Percentiles rank a stretch among this genome's conserved stretches.
Evolutionary conservation across 2,888 invertebrate genomes (phyloP).

Genomic region (Agrotis ipsilon): DNA sequence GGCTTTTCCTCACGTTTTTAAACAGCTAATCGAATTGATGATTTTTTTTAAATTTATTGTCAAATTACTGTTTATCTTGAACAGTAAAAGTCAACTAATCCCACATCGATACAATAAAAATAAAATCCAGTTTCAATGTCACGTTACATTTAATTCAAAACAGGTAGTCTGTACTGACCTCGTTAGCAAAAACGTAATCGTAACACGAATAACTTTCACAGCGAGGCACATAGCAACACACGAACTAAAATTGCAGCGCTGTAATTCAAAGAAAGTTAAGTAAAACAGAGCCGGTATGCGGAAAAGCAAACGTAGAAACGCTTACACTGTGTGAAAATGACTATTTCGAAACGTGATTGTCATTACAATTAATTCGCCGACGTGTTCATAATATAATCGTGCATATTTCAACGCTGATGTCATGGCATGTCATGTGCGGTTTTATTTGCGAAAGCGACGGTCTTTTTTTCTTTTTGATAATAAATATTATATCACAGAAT

Average conservation of each 20-base stretch:
- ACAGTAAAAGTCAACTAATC: not conserved
- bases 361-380: constrained; percentile 69
- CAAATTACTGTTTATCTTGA: not conserved
- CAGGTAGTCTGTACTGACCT: constrained; percentile 58
- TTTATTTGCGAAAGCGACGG: constrained; percentile 63
- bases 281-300: constrained; percentile 58
- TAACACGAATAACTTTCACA: constrained; percentile 54
- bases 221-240: constrained; percentile 35
- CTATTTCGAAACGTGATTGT: constrained; percentile 77
- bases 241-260: constrained; percentile 53
- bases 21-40: not conserved
- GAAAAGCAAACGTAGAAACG: constrained; percentile 63
- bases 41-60: constrained; percentile 4
- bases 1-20: not conserved
- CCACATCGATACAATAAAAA: constrained; percentile 18
- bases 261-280: constrained; percentile 56
- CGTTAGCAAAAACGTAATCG: constrained; percentile 54
- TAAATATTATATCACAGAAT: constrained; percentile 52
- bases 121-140: constrained; percentile 56
- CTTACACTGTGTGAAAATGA: constrained; percentile 74
- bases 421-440: constrained; percentile 67
- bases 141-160: constrained; percentile 51
- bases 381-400: constrained; percentile 74
- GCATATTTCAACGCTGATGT: constrained; percentile 79
- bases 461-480: constrained; percentile 41